Evolutionary conservation across 2,113 vertebrate genomes (phyloP), one percentile per base, ranked within the genome.

Genomic region (Rostratula benghalensis): DNA sequence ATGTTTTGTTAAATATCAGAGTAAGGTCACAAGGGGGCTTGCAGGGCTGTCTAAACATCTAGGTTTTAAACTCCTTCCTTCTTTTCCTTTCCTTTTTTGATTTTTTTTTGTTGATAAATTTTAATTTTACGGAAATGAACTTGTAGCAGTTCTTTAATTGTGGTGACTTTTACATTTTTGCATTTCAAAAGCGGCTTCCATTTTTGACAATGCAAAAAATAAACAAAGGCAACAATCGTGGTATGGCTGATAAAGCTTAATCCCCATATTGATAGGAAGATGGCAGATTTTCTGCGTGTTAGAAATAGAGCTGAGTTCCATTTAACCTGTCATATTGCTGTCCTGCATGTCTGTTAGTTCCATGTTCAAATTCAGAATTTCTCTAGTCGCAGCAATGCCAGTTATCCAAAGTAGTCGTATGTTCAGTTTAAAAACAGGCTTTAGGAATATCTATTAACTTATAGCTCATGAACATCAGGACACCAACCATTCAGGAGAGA

Each of bases 1-100:
- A 99, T 99, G 99, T 99, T 99, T 99, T 99, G 99, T 99, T 99
- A 99, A 99, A 99, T 99, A 99, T 99, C 99, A 99, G 99, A 99
- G 98, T 99, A 98, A 98, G 99, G 99, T 99, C 98, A 98, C 98
- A 98, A 98, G 98, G 98, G 98, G 98, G 98, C 97, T 98, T 98
- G 98, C 95, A 97, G 98, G 98, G 98, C 98, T 98, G 98, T 99
- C 99, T 99, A 99, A 99, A 99, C 98, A 99, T 98, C 98, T 81
- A 98, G 98, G 98, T 97, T 98, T 98, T 98, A 97, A 97, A 95
- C 92, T 97, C 86, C 77, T 65, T 94, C 50, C 83, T 95, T 95
- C 75, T 48, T 74, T 60, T 69, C 25, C 37, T 87, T 94, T 92
- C 91, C 89, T 75, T 3, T 43, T 51, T 86, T 61, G 46, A 25